phyloP scores from a whole-genome alignment of 2,797 vertebrate species.

The Labroides dimidiatus region DNA sequence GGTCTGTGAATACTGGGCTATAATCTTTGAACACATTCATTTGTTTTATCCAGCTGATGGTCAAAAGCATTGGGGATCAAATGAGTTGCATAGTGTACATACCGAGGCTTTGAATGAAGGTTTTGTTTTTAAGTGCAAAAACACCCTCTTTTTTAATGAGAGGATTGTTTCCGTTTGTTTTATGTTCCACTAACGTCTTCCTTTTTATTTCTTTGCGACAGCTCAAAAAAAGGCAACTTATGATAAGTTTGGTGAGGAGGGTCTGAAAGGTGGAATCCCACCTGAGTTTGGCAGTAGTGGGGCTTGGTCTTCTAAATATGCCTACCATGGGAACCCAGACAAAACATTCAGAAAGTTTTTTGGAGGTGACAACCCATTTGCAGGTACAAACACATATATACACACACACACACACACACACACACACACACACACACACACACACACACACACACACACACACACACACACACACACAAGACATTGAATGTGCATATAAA shows the following conservation, averaged over 20 bases:
- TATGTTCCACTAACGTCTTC: too few relatives aligned
- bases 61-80: too few relatives aligned
- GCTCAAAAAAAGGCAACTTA: constrained; percentile 92
- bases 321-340: constrained; percentile 90
- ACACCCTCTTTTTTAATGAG: too few relatives aligned
- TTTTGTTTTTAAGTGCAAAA: too few relatives aligned
- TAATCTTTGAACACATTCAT: too few relatives aligned
- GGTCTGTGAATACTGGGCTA: neutral
- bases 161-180: too few relatives aligned
- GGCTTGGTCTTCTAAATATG: constrained; percentile 89
- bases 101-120: too few relatives aligned
- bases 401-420: too few relatives aligned
- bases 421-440: too few relatives aligned
- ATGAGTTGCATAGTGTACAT: too few relatives aligned
- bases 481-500: neutral
- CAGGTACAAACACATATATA: constrained; percentile 77
- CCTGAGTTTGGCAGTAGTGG: constrained; percentile 79
- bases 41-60: too few relatives aligned
- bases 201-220: constrained; percentile 50
- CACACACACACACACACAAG: accelerated
- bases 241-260: constrained; percentile 94
- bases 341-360: constrained; percentile 94
- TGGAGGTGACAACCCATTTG: constrained; percentile 93
- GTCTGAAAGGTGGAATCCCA: constrained; percentile 92
- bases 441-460: too few relatives aligned